These are phyloP conservation scores for Achlya flavicornis DNA, from an alignment of 2,888 invertebrate genomes.

Conservation along the genomic window DNA sequence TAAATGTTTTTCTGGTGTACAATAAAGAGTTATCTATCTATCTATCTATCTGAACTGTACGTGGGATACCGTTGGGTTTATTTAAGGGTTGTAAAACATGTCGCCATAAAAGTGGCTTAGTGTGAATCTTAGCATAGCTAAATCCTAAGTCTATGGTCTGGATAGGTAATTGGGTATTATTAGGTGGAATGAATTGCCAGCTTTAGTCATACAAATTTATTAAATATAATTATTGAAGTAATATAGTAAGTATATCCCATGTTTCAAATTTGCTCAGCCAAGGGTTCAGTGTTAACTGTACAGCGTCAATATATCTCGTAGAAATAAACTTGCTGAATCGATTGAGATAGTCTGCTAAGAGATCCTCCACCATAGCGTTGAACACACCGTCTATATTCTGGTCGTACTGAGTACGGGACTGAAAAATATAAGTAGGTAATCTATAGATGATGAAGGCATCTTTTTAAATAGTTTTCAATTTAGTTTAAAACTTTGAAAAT, in stretches of 20 bases:
- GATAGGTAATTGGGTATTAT: too few species aligned
- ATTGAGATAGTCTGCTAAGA: constrained; percentile 54
- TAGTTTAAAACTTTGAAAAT: not conserved
- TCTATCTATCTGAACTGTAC: too few species aligned
- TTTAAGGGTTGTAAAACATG: too few species aligned
- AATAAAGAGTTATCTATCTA: too few species aligned
- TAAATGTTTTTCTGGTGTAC: too few species aligned
- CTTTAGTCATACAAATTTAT: not conserved
- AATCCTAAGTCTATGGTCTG: too few species aligned
- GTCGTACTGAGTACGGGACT: constrained; percentile 60
- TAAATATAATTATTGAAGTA: constrained; percentile 26
- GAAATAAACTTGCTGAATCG: constrained; percentile 52
- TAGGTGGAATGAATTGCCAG: not conserved
- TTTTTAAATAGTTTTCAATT: not conserved
- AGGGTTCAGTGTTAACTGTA: constrained; percentile 41
- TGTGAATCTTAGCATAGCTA: too few species aligned
- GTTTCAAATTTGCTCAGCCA: constrained; percentile 43
- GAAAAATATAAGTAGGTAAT: constrained; percentile 34
- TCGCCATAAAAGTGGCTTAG: too few species aligned
- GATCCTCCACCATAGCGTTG: constrained; percentile 57
- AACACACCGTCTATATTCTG: constrained; percentile 61
- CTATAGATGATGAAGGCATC: not conserved
- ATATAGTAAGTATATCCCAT: constrained; percentile 41
- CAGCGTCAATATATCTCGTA: constrained; percentile 24
- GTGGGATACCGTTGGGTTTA: too few species aligned